These are phyloP conservation scores for Valencia hispanica DNA, from an alignment of 2,797 vertebrate species.

Conservation along the genomic window DNA sequence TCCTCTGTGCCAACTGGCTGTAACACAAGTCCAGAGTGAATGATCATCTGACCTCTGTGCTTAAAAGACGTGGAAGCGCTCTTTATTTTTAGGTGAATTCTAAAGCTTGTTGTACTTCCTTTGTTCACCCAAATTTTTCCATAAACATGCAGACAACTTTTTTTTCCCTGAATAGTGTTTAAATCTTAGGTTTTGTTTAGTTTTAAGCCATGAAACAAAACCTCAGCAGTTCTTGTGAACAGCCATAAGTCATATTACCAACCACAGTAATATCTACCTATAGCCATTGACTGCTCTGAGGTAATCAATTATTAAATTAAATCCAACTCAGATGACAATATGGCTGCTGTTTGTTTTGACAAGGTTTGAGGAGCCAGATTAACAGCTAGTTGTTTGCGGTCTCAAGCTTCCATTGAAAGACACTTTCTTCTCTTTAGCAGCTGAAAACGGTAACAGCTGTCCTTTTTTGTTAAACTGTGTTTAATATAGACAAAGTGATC, in stretches of 20 bases:
- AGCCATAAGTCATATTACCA: neutral
- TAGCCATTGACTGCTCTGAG: neutral
- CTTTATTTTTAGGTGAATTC: neutral
- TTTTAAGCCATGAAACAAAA: neutral
- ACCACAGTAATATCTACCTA: neutral
- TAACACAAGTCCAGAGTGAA: neutral
- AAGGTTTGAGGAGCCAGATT: neutral
- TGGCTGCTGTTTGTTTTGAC: neutral
- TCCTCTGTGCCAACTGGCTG: neutral
- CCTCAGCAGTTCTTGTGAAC: neutral
- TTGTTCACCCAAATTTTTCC: neutral
- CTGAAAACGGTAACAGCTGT: neutral
- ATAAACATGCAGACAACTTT: neutral
- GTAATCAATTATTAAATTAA: neutral
- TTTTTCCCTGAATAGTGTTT: no score
- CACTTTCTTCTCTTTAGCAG: neutral
- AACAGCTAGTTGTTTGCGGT: neutral
- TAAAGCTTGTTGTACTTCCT: neutral
- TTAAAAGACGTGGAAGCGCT: neutral
- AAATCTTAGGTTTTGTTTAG: neutral
- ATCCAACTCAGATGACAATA: neutral
- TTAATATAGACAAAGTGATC: neutral
- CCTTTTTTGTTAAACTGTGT: neutral
- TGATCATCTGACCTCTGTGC: neutral
- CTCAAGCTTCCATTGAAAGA: neutral